Evolutionary conservation across 2,113 vertebrate genomes (phyloP).

Genomic region (Pedetes capensis): DNA sequence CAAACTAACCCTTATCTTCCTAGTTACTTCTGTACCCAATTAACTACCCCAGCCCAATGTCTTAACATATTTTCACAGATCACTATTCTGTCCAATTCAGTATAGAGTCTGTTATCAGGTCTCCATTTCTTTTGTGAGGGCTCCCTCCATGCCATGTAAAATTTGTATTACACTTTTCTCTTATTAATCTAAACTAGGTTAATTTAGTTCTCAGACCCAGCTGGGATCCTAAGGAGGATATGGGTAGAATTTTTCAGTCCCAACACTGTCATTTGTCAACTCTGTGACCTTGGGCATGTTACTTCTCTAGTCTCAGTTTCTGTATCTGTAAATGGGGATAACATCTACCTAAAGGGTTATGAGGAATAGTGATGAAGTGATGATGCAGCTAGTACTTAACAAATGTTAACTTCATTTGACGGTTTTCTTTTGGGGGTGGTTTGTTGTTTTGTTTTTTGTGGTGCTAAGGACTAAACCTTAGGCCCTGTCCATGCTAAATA

Average conservation of each 20-base stretch:
- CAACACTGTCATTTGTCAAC: not conserved
- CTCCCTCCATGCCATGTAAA: not conserved
- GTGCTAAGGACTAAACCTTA: not conserved
- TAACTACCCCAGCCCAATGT: not conserved
- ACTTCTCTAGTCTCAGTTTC: not conserved
- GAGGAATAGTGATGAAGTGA: not conserved
- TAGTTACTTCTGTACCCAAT: not conserved
- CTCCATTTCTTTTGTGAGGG: not conserved
- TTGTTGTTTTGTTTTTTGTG: not conserved
- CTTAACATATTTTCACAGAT: not conserved
- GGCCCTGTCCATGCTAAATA: not conserved
- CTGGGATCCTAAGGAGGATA: not conserved
- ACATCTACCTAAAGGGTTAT: not conserved
- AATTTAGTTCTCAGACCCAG: not conserved
- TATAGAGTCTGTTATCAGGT: not conserved
- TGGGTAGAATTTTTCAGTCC: not conserved
- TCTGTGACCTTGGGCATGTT: not conserved
- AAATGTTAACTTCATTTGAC: not conserved
- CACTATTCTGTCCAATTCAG: not conserved
- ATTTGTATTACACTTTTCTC: not conserved
- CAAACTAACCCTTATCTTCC: not conserved
- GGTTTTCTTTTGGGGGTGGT: not conserved
- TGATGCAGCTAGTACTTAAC: not conserved
- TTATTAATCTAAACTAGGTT: not conserved
- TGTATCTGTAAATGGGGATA: not conserved